phyloP scores from a whole-genome alignment of 2,113 vertebrate species.

The Felis catus region F.catus_Fca126_mat1.0 CM031413.1:15899001-15899500 shows the following conservation, averaged over 20 bases:
- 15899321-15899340: not conserved
- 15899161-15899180: not conserved
- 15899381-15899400: not conserved
- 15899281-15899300: not conserved
- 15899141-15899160: not conserved
- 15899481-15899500: not conserved
- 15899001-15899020: not conserved
- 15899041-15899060: not conserved
- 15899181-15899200: not conserved
- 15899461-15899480: not conserved
- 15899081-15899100: not conserved
- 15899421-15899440: not conserved
- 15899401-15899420: accelerated
- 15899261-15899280: not conserved
- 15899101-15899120: not conserved
- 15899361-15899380: not conserved
- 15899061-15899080: not conserved
- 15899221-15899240: not conserved
- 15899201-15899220: not conserved
- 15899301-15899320: not conserved
- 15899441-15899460: not conserved
- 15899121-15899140: not conserved
- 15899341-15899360: not conserved
- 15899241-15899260: no score
- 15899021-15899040: not conserved